Conservation (phyloP, 2,888 invertebrate genomes). For the Brachycybe producta region DNA sequence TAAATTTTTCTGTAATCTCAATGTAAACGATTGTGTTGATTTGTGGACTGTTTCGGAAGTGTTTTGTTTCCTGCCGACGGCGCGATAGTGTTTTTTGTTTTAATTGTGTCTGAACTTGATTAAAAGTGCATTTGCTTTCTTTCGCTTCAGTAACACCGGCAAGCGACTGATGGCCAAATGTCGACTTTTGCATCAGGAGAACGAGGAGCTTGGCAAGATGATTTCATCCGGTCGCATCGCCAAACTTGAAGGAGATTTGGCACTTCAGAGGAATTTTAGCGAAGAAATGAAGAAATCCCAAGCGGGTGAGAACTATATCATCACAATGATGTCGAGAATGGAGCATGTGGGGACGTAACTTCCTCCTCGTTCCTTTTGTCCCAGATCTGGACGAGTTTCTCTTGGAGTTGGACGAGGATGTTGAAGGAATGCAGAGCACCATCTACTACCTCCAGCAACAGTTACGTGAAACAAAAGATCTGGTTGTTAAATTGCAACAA, state of each 20-base stretch:
- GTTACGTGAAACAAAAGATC: slow-evolving; percentile 64
- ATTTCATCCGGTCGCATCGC: slow-evolving; percentile 89
- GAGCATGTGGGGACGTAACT: too few species aligned
- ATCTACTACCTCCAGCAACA: slow-evolving; percentile 89
- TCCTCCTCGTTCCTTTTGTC: not conserved
- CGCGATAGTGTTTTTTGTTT: not conserved
- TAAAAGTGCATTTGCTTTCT: slow-evolving; percentile 6
- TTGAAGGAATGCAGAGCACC: slow-evolving; percentile 97
- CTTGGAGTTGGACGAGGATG: slow-evolving; percentile 90
- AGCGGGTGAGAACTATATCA: slow-evolving; percentile 50
- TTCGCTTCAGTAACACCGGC: slow-evolving; percentile 65
- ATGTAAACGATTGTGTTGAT: too few species aligned
- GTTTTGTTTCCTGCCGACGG: not conserved
- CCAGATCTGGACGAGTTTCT: slow-evolving; percentile 88
- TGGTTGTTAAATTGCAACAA: slow-evolving; percentile 13
- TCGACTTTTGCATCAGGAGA: slow-evolving; percentile 84
- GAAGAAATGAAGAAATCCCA: slow-evolving; percentile 95
- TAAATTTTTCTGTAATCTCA: too few species aligned
- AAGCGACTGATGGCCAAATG: slow-evolving; percentile 97
- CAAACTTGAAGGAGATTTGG: slow-evolving; percentile 87
- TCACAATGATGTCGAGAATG: too few species aligned
- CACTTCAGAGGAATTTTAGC: slow-evolving; percentile 85
- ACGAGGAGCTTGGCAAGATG: slow-evolving; percentile 91
- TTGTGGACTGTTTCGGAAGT: not conserved
- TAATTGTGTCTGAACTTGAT: not conserved